Evolutionary conservation across 2,113 vertebrate genomes (phyloP), one percentile per base, ranked within the genome.

Genomic region (Gallinago media): DNA sequence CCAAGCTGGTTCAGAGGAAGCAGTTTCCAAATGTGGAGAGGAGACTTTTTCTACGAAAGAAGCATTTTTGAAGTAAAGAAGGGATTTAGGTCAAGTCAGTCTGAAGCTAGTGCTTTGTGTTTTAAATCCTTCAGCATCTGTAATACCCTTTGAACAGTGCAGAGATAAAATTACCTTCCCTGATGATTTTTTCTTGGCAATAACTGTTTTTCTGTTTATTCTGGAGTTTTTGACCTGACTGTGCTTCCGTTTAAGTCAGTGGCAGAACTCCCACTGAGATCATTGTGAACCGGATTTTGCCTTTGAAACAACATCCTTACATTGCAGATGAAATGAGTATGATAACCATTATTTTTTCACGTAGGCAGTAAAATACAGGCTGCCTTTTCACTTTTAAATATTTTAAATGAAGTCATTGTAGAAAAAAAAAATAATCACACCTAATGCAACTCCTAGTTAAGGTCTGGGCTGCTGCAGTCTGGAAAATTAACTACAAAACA

Each of bases 1-100:
- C 99, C 99, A 99, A 73, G 97, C 95, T 73, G 99, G 99, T 90
- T 99, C 97, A 55, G 97, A 94, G 8, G 95, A 42, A 29, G 67
- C 52, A 54, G 21, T 75, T 84, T 96, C 96, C 70, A 83, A 76
- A 46, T 71, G 76, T 12, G 18, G 75, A 62, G 38, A 84, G 62
- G 61, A 12, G 55, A 72, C 52, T 73, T 96, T 97, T 95, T 85
- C 98, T 98, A 90, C 40, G 72, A 94, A 94, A 96, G 68, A 96
- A 88, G 42, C 88, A 96, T 80, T 49, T 96, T 88, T 91, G 46
- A 94, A 94, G 54, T 58, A 73, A 94, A 93, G 73, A 91, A 73
- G 63, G 38, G 75, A 93, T 81, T 84, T 91, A 91, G 77, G 70
- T 75, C 81, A 94, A 96, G 61, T 78, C 74, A 59, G 59, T 78